Percentiles rank a stretch among this genome's conserved stretches.
Evolutionary conservation across 2,888 invertebrate genomes (phyloP).

Genomic region (Fragum fragum): DNA sequence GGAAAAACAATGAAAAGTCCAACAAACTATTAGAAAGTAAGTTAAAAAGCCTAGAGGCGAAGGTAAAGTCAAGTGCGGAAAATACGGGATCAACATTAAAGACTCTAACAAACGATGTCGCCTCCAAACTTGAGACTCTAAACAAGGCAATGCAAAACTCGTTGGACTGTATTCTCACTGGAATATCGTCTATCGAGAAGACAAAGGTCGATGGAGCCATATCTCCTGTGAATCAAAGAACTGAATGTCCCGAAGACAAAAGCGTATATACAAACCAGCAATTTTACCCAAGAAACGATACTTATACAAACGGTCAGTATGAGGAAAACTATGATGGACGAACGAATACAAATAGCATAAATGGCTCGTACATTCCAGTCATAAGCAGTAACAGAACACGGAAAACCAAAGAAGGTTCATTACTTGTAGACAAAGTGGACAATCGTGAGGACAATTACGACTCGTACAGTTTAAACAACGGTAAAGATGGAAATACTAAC

Average conservation of each 20-base stretch:
- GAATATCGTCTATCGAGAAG: neutral
- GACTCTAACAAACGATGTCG: neutral
- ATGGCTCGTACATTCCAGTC: too few relatives aligned
- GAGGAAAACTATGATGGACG: too few relatives aligned
- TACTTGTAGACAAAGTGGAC: too few relatives aligned
- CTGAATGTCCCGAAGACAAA: neutral
- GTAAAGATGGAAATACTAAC: neutral
- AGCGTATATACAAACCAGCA: neutral
- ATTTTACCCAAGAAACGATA: too few relatives aligned
- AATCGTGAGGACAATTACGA: neutral
- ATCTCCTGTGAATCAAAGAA: neutral
- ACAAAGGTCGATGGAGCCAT: neutral
- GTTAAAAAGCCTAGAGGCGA: too few relatives aligned
- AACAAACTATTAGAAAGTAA: too few relatives aligned
- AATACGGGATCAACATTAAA: neutral
- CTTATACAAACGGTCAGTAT: too few relatives aligned
- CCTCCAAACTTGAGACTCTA: neutral
- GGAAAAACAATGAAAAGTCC: too few relatives aligned
- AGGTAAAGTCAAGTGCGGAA: too few relatives aligned
- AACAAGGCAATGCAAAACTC: neutral
- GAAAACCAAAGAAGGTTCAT: too few relatives aligned
- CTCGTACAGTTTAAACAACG: neutral
- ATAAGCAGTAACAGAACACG: too few relatives aligned
- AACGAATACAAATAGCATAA: too few relatives aligned
- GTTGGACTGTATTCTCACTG: neutral